Evolutionary conservation across 2,797 vertebrate species (phyloP), one percentile per base, ranked within the genome.

Genomic region (Darevskia mixta): DNA sequence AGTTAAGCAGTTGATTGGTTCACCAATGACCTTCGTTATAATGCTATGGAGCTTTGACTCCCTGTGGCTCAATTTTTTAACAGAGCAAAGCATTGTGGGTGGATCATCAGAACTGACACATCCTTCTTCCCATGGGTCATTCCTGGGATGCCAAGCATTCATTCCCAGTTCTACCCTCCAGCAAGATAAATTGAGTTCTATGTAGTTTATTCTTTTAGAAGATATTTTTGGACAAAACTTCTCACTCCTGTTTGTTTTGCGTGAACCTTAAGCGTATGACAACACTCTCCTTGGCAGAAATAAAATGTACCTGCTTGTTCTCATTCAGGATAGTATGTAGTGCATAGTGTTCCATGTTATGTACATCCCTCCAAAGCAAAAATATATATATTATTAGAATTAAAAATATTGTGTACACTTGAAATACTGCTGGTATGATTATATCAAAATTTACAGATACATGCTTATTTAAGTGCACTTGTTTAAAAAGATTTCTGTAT

Each of bases 41-140:
- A 85, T 88, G 83, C 73, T 89, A 25, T 13, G 85, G 82, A 84
- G n/a, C 77, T 45, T 66, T 88, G 27, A 20, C 84, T 75, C 69
- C 27, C 13, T 38, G 64, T 58, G 41, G 77, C 45, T 23, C 35
- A 4, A 27, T 41, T 66, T 32, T 29, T 49, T 69, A 2, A 76
- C 61, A 73, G 67, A 89, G 76, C 32, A 76, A 27, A 45, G 25
- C 83, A 43, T 77, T 69, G 2, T 80, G 58, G n/a, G 4, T 4
- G 67, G 55, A 58, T 82, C 0, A 0, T 29, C 73, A 78, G 23
- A 41, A 49, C 67, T 89, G 75, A 87, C 84, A 41, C 8, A 66
- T 41, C 61, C 25, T 43, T n/a, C n/a, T 8, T 83, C 15, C 29
- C 27, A 25, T 49, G 67, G 66, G 38, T 35, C 49, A 58, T 82